Conservation (phyloP, 2,113 vertebrate species). For the Menidia beryllina region DNA sequence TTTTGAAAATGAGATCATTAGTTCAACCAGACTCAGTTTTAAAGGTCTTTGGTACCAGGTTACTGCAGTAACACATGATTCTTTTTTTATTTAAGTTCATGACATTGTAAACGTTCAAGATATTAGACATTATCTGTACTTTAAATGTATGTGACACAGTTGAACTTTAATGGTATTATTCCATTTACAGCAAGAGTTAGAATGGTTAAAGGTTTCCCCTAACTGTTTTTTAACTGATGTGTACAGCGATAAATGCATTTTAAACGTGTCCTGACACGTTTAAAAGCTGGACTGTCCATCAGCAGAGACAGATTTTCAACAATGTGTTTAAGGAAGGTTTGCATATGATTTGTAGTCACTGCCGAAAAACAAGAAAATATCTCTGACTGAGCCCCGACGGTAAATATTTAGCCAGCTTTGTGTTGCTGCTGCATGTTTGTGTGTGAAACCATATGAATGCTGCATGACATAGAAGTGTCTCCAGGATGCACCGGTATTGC, state of each 20-base stretch:
- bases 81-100: too few relatives aligned
- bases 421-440: neutral
- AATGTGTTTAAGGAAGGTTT: neutral
- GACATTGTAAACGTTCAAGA: too few relatives aligned
- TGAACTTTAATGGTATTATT: neutral
- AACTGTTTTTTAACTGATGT: slow-evolving; percentile 6
- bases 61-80: too few relatives aligned
- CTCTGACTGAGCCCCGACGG: neutral
- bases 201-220: neutral
- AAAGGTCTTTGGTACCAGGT: too few relatives aligned
- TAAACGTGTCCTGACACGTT: neutral
- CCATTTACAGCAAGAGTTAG: neutral
- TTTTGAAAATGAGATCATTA: too few relatives aligned
- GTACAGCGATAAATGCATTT: slow-evolving; percentile 3
- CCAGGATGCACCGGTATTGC: slow-evolving; percentile 4
- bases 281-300: neutral
- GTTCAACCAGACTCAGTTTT: too few relatives aligned
- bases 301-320: too few relatives aligned
- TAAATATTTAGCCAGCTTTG: slow-evolving; percentile 2
- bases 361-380: neutral
- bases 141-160: too few relatives aligned
- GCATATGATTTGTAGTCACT: neutral
- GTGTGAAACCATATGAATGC: slow-evolving; percentile 22
- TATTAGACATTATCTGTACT: too few relatives aligned
- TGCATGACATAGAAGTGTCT: slow-evolving; percentile 29